A percentile compares a stretch with the other conserved stretches of the same genome.
These are phyloP conservation scores for Hippasteria phrygiana DNA, from an alignment of 53 echinoderm and acorn worm species.

Conservation along the genomic window DNA sequence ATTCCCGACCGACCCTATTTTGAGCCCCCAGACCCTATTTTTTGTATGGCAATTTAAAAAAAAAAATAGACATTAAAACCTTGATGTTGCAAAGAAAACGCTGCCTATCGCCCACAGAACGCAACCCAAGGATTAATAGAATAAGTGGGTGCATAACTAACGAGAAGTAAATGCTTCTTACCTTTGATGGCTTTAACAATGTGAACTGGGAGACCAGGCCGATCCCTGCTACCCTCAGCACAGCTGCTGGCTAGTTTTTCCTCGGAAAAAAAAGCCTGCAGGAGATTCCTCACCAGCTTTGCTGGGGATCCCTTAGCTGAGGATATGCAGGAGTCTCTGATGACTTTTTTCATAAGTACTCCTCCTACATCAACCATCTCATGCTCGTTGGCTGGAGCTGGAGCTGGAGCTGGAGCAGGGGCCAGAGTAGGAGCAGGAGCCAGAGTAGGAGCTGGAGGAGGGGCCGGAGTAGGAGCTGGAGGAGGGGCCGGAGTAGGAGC, in stretches of 20 bases:
- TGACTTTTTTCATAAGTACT: neutral
- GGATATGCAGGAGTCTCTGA: slow-evolving; percentile 7
- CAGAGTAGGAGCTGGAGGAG: neutral
- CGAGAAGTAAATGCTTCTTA: neutral
- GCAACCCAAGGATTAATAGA: too few species aligned
- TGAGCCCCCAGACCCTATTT: too few species aligned
- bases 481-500: neutral
- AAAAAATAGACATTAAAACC: too few species aligned
- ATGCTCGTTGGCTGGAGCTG: neutral
- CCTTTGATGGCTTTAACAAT: slow-evolving; percentile 10
- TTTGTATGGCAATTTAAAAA: too few species aligned
- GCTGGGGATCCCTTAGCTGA: slow-evolving; percentile 31
- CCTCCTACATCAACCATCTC: slow-evolving; percentile 40
- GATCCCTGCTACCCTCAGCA: slow-evolving; percentile 24
- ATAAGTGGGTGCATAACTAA: neutral
- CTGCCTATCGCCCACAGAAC: too few species aligned
- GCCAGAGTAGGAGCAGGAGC: neutral
- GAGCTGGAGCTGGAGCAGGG: neutral
- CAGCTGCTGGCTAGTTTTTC: slow-evolving; percentile 24
- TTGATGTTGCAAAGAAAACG: too few species aligned
- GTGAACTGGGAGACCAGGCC: slow-evolving; percentile 22
- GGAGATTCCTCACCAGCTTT: neutral
- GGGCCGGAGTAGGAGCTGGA: neutral
- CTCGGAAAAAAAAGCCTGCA: slow-evolving; percentile 2
- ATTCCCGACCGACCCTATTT: too few species aligned